Percentiles rank a stretch among this genome's conserved stretches.
phyloP scores from a whole-genome alignment of 2,113 vertebrate species.

The Gracilinanus agilis region DNA sequence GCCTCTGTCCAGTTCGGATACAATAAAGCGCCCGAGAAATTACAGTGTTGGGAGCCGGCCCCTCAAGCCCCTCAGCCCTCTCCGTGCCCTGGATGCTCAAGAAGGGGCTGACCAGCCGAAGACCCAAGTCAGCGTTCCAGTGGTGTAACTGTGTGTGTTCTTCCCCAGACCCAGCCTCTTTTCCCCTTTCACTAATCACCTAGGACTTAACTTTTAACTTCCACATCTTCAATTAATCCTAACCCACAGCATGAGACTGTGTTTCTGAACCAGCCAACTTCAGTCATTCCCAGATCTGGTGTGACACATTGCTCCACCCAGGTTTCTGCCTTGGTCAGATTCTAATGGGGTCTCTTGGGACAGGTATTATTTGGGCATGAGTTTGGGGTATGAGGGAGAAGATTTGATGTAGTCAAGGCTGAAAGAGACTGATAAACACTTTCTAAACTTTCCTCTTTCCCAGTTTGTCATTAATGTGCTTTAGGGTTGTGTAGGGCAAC shows the following conservation, averaged over 20 bases:
- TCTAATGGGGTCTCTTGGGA: constrained; percentile 13
- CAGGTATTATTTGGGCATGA: background rate
- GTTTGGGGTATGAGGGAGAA: constrained; percentile 1
- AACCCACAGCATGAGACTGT: constrained; percentile 20
- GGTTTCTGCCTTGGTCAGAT: background rate
- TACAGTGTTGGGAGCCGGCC: constrained; percentile 96
- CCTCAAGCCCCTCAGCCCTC: constrained; percentile 87
- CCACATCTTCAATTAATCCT: background rate
- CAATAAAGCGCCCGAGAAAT: constrained; percentile 92
- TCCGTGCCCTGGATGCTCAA: constrained; percentile 86
- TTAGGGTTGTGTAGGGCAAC: background rate
- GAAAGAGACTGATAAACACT: constrained; percentile 33
- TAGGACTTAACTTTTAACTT: constrained; percentile 57
- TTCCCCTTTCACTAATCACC: constrained; percentile 65
- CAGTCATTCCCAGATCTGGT: background rate
- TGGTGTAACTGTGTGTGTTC: constrained; percentile 79
- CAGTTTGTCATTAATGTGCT: constrained; percentile 1
- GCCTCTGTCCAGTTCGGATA: constrained; percentile 94
- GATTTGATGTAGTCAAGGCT: background rate
- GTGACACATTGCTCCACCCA: background rate
- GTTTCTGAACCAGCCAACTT: constrained; percentile 38
- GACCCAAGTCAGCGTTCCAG: constrained; percentile 90
- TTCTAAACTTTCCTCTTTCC: background rate
- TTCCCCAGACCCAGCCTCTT: constrained; percentile 52
- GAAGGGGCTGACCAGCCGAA: constrained; percentile 88